Conservation (phyloP, 2,888 invertebrate genomes). For the Charanyca ferruginea region DNA sequence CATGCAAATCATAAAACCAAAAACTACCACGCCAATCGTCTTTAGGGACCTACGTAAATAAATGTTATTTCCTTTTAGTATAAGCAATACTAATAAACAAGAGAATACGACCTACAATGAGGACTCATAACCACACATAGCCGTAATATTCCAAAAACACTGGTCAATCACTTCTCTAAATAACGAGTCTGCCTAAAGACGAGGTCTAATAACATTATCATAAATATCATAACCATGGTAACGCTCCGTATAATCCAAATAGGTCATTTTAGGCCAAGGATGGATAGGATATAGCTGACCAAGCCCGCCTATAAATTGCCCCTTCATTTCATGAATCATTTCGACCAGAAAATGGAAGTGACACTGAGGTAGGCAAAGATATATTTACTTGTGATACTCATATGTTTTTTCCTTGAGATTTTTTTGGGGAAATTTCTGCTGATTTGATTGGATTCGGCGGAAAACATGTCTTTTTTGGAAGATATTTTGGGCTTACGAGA, state of each 20-base stretch:
- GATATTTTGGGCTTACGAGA: conserved; percentile 31
- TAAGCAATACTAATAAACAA: background rate
- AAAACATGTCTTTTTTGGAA: conserved; percentile 42
- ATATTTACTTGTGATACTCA: conserved; percentile 42
- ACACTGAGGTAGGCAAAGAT: conserved; percentile 53
- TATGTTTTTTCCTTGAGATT: conserved; percentile 47
- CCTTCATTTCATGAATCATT: conserved; percentile 76
- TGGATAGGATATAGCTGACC: conserved; percentile 71
- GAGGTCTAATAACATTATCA: conserved; percentile 56
- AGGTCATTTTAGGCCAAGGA: conserved; percentile 65
- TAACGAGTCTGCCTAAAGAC: conserved; percentile 23
- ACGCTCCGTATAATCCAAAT: conserved; percentile 65
- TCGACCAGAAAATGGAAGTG: conserved; percentile 65
- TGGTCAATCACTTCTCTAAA: conserved; percentile 59
- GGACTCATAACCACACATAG: conserved; percentile 1
- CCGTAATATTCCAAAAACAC: conserved; percentile 51
- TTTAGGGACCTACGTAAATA: background rate
- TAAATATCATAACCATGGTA: conserved; percentile 61
- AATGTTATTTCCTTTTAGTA: background rate
- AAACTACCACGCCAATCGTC: background rate
- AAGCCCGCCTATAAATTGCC: conserved; percentile 70
- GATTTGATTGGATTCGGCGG: conserved; percentile 32
- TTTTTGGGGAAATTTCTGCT: conserved; percentile 48
- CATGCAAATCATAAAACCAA: background rate
- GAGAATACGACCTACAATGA: conserved; percentile 3